A percentile compares a stretch with the other conserved stretches of the same genome.
Conservation (phyloP, 2,113 vertebrate genomes). For the Emydocephalus ijimae region DNA sequence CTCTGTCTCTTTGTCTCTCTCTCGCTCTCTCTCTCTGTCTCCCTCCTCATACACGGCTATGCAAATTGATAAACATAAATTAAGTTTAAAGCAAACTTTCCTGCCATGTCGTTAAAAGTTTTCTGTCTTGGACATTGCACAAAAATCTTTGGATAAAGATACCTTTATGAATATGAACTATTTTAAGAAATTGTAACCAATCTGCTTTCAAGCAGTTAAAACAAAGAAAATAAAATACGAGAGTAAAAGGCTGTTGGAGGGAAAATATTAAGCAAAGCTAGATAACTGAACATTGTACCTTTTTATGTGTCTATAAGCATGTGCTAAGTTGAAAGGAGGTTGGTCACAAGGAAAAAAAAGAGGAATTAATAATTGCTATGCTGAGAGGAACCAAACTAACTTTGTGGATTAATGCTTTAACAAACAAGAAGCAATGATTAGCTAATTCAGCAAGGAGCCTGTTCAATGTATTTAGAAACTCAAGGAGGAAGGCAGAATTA, state of each 20-base stretch:
- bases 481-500: background rate
- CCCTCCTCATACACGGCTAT: background rate
- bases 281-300: background rate
- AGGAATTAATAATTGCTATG: background rate
- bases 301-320: background rate
- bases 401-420: background rate
- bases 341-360: background rate
- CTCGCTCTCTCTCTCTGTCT: too few relatives aligned
- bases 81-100: background rate
- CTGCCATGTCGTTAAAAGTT: background rate
- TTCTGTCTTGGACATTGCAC: background rate
- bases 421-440: background rate
- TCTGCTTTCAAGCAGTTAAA: background rate
- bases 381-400: background rate
- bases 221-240: background rate
- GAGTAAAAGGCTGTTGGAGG: background rate
- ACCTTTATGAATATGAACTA: background rate
- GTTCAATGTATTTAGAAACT: constrained; percentile 1
- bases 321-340: background rate
- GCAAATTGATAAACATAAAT: background rate
- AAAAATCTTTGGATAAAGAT: background rate
- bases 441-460: background rate
- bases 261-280: background rate
- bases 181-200: background rate
- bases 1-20: background rate